Percentiles rank a stretch among this genome's conserved stretches.
Conservation (phyloP, 2,797 vertebrate genomes). For the Prunella strophiata region DNA sequence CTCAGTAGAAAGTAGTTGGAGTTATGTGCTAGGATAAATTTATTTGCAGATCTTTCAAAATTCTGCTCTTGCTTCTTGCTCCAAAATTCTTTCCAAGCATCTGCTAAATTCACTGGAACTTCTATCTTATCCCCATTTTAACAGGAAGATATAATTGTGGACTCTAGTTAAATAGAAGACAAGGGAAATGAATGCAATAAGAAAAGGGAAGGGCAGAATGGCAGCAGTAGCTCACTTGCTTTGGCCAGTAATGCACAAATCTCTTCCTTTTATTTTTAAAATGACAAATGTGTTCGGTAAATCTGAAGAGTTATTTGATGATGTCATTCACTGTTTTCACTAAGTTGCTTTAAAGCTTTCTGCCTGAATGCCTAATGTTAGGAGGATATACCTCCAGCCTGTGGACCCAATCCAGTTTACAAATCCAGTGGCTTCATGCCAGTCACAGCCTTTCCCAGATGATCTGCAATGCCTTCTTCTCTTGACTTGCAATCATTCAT, state of each 20-base stretch:
- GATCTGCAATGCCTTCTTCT: neutral
- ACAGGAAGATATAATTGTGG: neutral
- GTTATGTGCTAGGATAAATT: neutral
- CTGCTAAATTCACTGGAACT: neutral
- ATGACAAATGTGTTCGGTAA: neutral
- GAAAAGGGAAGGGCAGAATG: neutral
- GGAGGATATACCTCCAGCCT: neutral
- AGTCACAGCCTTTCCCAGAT: neutral
- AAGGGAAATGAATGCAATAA: neutral
- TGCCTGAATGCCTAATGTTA: neutral
- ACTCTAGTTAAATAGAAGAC: neutral
- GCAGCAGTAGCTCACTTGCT: neutral
- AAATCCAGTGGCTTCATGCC: neutral
- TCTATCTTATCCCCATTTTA: neutral
- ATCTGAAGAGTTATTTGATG: neutral
- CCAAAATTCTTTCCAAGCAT: neutral
- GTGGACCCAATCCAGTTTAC: neutral
- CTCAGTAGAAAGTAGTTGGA: neutral
- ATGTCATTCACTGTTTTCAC: neutral
- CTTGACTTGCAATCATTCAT: neutral
- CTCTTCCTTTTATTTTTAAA: neutral
- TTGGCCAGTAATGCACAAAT: neutral
- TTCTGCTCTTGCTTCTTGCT: neutral
- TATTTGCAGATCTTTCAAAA: neutral
- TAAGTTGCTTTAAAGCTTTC: neutral